Conservation (phyloP, 1,140 invertebrate species). For the Pogonomyrmex barbatus region DNA sequence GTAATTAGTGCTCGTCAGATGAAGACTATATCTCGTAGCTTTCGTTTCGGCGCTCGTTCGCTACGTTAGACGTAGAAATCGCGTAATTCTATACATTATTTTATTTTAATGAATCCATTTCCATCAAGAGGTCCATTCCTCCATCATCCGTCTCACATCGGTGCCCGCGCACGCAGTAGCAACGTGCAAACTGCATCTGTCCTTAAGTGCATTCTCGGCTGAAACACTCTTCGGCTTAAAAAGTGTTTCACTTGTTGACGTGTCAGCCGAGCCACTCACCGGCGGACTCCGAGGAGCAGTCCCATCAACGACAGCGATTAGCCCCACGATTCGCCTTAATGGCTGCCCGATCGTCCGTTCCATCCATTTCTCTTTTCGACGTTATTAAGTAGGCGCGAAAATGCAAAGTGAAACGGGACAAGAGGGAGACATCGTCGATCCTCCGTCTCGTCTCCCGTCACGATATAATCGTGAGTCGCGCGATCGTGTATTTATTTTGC, state of each 20-base stretch:
- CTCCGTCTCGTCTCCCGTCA: slow-evolving; percentile 12
- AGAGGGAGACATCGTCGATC: not conserved
- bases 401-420: slow-evolving; percentile 56
- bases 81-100: slow-evolving; percentile 27
- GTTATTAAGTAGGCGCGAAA: slow-evolving; percentile 64
- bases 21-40: slow-evolving; percentile 47
- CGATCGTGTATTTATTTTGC: slow-evolving; percentile 31
- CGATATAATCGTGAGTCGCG: slow-evolving; percentile 52
- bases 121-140: slow-evolving; percentile 30
- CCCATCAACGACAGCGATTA: slow-evolving; percentile 65
- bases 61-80: slow-evolving; percentile 32
- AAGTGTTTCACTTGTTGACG: slow-evolving; percentile 56
- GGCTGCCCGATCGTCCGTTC: slow-evolving; percentile 37
- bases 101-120: slow-evolving; percentile 36
- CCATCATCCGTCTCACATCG: slow-evolving; percentile 6
- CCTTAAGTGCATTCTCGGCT: slow-evolving; percentile 44
- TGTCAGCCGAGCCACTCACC: slow-evolving; percentile 36
- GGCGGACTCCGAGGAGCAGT: slow-evolving; percentile 39
- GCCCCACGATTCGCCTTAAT: slow-evolving; percentile 62
- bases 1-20: slow-evolving; percentile 39
- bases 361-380: slow-evolving; percentile 33
- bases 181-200: slow-evolving; percentile 36
- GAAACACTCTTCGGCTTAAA: slow-evolving; percentile 28
- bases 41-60: not conserved
- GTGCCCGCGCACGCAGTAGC: slow-evolving; percentile 1